Conservation (phyloP, 2,113 vertebrate species). For the Cyanocitta stelleri region DNA sequence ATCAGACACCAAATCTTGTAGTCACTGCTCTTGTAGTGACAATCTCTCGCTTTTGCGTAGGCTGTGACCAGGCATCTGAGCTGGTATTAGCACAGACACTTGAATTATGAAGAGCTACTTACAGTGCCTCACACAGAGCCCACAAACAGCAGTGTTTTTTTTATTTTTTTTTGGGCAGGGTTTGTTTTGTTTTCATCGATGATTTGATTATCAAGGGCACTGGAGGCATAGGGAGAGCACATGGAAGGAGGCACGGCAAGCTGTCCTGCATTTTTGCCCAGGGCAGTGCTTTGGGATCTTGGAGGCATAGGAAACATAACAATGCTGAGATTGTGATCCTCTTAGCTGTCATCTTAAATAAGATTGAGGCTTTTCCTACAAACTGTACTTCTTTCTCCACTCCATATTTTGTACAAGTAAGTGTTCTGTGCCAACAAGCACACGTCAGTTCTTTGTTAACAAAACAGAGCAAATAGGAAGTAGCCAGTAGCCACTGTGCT, state of each 20-base stretch:
- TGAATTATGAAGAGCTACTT: background rate
- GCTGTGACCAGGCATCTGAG: background rate
- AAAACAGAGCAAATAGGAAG: background rate
- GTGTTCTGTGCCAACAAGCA: background rate
- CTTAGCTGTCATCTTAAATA: background rate
- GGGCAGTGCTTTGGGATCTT: background rate
- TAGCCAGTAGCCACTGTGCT: background rate
- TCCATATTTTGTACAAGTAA: background rate
- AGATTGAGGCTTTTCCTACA: background rate
- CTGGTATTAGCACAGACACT: background rate
- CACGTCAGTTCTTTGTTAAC: background rate
- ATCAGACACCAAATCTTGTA: background rate
- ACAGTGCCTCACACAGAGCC: background rate
- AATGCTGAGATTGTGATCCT: background rate
- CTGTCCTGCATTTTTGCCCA: background rate
- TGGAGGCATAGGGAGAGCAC: background rate
- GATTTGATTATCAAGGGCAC: background rate
- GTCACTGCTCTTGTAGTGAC: background rate
- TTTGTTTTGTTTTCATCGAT: background rate
- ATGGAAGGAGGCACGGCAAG: rapidly evolving
- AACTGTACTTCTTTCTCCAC: background rate
- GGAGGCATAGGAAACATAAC: rapidly evolving
- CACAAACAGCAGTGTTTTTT: background rate
- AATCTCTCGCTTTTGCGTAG: background rate
- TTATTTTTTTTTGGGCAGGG: background rate